These are phyloP conservation scores for Meliscaeva auricollis DNA, from an alignment of 2,888 invertebrate species.

Conservation along the genomic window DNA sequence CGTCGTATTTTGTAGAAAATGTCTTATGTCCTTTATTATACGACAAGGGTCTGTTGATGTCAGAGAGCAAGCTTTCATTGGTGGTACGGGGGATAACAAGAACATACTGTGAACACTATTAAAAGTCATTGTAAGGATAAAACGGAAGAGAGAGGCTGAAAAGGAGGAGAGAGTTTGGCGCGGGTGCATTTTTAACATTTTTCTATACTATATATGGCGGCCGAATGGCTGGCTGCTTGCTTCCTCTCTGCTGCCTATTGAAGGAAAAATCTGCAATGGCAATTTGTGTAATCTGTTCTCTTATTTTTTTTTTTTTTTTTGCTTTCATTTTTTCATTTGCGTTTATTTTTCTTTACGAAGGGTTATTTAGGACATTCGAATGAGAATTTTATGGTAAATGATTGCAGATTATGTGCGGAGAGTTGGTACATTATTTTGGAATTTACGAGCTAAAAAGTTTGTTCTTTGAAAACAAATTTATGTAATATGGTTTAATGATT, in stretches of 20 bases:
- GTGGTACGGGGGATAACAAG: conserved; percentile 19
- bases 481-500: conserved; percentile 25
- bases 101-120: conserved; percentile 41
- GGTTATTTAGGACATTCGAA: conserved; percentile 63
- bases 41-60: conserved; percentile 36
- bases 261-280: conserved; percentile 69
- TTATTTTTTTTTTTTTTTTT: conserved; percentile 19
- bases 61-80: conserved; percentile 16
- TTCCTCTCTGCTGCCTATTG: conserved; percentile 53
- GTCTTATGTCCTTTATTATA: conserved; percentile 2
- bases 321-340: conserved; percentile 3
- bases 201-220: conserved; percentile 48
- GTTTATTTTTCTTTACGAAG: conserved; percentile 14
- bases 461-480: conserved; percentile 63
- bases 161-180: conserved; percentile 25
- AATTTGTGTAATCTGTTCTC: conserved; percentile 70
- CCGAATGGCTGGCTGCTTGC: conserved; percentile 68
- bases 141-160: not conserved
- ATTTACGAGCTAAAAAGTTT: conserved; percentile 70
- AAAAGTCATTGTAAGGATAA: not conserved
- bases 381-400: conserved; percentile 73
- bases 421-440: conserved; percentile 67
- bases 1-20: conserved; percentile 62
- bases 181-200: conserved; percentile 66
- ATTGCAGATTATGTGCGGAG: conserved; percentile 72